Conservation (phyloP, 2,888 invertebrate species). For the Archips xylosteana region DNA sequence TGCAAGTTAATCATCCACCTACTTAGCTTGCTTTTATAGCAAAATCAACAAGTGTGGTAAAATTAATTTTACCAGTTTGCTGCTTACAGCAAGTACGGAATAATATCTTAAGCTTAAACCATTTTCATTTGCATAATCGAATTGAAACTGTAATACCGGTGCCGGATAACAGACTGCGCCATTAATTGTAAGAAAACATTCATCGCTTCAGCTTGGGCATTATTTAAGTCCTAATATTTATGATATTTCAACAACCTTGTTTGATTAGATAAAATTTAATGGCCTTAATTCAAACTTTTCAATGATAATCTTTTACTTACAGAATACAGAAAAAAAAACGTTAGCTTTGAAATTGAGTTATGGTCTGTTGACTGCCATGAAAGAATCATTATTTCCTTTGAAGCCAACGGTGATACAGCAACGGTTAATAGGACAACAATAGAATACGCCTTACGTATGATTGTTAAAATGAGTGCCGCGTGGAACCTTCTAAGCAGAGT, state of each 20-base stretch:
- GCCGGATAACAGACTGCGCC: constrained; percentile 37
- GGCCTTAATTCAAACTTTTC: constrained; percentile 1
- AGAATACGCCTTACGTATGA: constrained; percentile 66
- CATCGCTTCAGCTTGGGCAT: constrained; percentile 40
- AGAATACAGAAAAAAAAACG: neutral
- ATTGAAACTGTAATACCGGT: constrained; percentile 39
- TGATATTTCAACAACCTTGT: constrained; percentile 10
- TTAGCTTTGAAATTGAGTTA: constrained; percentile 10
- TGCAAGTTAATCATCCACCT: constrained; percentile 63
- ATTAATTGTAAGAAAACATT: constrained; percentile 37
- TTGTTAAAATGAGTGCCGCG: constrained; percentile 72
- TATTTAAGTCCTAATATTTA: constrained; percentile 36
- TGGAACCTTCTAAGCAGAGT: constrained; percentile 67
- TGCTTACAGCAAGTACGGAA: constrained; percentile 8
- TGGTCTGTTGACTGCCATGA: constrained; percentile 31
- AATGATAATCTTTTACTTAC: neutral
- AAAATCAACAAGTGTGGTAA: constrained; percentile 21
- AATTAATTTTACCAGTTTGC: constrained; percentile 7
- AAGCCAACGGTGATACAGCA: constrained; percentile 19
- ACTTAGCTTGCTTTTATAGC: constrained; percentile 50
- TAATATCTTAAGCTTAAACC: constrained; percentile 10
- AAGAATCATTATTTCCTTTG: constrained; percentile 36
- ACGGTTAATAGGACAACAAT: constrained; percentile 37
- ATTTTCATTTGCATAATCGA: constrained; percentile 48
- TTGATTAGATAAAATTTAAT: constrained; percentile 21